phyloP scores from a whole-genome alignment of 2,113 vertebrate species.

The Chlorodrepanis virens region DNA sequence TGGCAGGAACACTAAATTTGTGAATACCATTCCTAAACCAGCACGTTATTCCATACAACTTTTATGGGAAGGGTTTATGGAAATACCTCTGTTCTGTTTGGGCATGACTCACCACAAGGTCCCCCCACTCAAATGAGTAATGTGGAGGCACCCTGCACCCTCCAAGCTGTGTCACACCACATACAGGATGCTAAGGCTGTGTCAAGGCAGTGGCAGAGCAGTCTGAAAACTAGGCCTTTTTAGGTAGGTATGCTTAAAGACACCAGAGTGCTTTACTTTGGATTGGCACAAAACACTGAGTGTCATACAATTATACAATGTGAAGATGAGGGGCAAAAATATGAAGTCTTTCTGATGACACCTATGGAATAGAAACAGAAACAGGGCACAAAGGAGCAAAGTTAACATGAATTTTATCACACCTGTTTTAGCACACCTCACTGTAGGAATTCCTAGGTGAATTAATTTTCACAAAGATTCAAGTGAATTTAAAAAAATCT shows the following conservation, averaged over 20 bases:
- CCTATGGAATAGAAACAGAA: not conserved
- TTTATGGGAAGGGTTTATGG: not conserved
- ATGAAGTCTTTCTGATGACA: not conserved
- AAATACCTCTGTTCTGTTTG: not conserved
- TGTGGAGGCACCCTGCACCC: accelerated
- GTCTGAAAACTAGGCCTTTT: not conserved
- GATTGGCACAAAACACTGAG: not conserved
- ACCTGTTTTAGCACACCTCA: not conserved
- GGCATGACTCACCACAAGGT: not conserved
- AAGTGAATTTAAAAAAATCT: not conserved
- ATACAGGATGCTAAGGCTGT: not conserved
- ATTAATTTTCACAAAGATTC: not conserved
- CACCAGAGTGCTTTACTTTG: not conserved
- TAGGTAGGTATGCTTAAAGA: not conserved
- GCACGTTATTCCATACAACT: not conserved
- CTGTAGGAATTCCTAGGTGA: not conserved
- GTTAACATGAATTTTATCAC: not conserved
- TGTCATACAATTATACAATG: not conserved
- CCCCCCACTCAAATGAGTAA: not conserved
- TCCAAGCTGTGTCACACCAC: accelerated
- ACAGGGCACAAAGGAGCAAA: not conserved
- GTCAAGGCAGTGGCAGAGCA: not conserved
- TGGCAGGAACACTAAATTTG: not conserved
- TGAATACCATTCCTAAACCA: not conserved
- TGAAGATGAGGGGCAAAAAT: not conserved